phyloP scores from a whole-genome alignment of 2,113 vertebrate genomes.

The Noturus placidus region DNA sequence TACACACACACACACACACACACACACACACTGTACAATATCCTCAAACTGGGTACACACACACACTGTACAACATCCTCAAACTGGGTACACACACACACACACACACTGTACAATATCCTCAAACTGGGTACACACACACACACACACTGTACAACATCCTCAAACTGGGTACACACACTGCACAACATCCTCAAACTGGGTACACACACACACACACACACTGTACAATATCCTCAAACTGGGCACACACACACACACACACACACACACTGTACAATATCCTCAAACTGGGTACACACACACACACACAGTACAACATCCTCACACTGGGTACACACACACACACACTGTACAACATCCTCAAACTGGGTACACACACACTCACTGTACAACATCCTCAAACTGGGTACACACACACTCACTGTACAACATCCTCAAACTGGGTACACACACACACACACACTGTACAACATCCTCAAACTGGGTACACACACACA shows the following conservation, averaged over 20 bases:
- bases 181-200: background rate
- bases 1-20: slow-evolving; percentile 54
- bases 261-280: slow-evolving; percentile 12
- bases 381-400: background rate
- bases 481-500: background rate
- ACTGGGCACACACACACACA: slow-evolving; percentile 72
- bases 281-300: slow-evolving; percentile 52
- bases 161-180: background rate
- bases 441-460: slow-evolving; percentile 72
- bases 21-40: slow-evolving; percentile 57
- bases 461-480: background rate
- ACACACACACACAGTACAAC: background rate
- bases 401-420: background rate
- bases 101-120: slow-evolving; percentile 78
- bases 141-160: background rate
- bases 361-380: background rate
- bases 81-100: slow-evolving; percentile 72
- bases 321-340: background rate
- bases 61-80: background rate
- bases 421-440: background rate
- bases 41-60: slow-evolving; percentile 58
- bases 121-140: slow-evolving; percentile 82
- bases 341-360: background rate
- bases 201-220: background rate
- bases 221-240: slow-evolving; percentile 91